phyloP scores from a whole-genome alignment of 2,113 vertebrate species.

The Oophaga pumilio region DNA sequence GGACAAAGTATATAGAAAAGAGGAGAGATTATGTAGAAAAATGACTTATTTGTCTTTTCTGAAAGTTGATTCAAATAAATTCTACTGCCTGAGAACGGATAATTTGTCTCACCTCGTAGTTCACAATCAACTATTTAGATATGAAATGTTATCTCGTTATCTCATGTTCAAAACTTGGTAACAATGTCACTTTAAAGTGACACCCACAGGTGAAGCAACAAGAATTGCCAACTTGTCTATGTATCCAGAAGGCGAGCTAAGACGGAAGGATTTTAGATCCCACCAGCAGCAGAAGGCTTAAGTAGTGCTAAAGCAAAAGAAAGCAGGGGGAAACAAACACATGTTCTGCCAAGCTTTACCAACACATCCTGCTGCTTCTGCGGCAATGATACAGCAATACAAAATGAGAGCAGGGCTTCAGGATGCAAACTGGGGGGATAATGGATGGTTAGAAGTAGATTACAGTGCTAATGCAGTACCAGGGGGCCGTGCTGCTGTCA shows the following conservation, averaged over 20 bases:
- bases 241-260: background rate
- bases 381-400: conserved; percentile 49
- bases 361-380: conserved; percentile 53
- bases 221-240: background rate
- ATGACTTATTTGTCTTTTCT: too few species aligned
- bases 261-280: conserved; percentile 33
- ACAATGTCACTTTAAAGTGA: conserved; percentile 14
- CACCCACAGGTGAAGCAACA: conserved; percentile 1
- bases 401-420: conserved; percentile 50
- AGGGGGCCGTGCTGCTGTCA: conserved; percentile 48
- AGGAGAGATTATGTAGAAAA: too few species aligned
- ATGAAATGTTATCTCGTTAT: background rate
- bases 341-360: conserved; percentile 52
- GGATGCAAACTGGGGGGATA: conserved; percentile 48
- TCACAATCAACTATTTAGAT: background rate
- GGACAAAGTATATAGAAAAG: too few species aligned
- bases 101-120: background rate
- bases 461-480: conserved; percentile 43
- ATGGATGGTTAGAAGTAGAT: conserved; percentile 21
- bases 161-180: background rate
- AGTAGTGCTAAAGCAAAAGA: conserved; percentile 52
- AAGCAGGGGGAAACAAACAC: conserved; percentile 53
- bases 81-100: too few species aligned
- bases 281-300: conserved; percentile 52
- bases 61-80: too few species aligned